These are phyloP conservation scores for Athripsodes cinereus DNA, from an alignment of 2,888 invertebrate species.

Conservation along the genomic window DNA sequence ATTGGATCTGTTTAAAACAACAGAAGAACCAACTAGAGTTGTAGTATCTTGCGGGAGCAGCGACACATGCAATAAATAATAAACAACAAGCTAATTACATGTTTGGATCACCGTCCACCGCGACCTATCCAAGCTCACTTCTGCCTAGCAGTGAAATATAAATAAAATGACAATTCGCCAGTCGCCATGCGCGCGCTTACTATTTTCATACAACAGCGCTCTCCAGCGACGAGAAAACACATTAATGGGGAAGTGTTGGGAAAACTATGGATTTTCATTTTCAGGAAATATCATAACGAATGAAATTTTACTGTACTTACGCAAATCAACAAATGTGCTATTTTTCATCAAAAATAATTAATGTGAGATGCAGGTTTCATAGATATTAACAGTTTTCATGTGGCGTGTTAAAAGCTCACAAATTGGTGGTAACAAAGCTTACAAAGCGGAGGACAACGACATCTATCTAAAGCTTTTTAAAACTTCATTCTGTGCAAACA, in stretches of 20 bases:
- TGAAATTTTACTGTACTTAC: too few relatives aligned
- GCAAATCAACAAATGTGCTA: too few relatives aligned
- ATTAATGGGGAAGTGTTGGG: not conserved
- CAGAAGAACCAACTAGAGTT: too few relatives aligned
- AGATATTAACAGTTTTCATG: too few relatives aligned
- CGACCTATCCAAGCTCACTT: constrained; percentile 5
- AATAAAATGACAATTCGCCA: constrained; percentile 21
- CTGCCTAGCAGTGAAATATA: constrained; percentile 17
- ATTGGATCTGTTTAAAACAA: too few relatives aligned
- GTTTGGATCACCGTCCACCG: not conserved
- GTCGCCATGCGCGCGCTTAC: constrained; percentile 20
- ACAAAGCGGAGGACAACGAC: too few relatives aligned
- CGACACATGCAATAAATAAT: constrained; percentile 7
- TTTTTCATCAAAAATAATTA: too few relatives aligned
- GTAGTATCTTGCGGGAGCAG: not conserved
- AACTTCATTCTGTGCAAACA: too few relatives aligned
- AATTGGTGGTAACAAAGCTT: too few relatives aligned
- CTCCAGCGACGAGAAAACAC: not conserved
- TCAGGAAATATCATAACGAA: not conserved
- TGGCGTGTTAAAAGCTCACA: too few relatives aligned
- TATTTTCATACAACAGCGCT: constrained; percentile 12
- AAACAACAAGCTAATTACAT: constrained; percentile 1
- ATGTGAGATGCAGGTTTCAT: too few relatives aligned
- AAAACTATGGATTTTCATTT: constrained; percentile 6
- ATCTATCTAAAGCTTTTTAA: too few relatives aligned